Evolutionary conservation across 2,797 vertebrate species (phyloP).

Genomic region (Mormyrops attenuatus): DNA sequence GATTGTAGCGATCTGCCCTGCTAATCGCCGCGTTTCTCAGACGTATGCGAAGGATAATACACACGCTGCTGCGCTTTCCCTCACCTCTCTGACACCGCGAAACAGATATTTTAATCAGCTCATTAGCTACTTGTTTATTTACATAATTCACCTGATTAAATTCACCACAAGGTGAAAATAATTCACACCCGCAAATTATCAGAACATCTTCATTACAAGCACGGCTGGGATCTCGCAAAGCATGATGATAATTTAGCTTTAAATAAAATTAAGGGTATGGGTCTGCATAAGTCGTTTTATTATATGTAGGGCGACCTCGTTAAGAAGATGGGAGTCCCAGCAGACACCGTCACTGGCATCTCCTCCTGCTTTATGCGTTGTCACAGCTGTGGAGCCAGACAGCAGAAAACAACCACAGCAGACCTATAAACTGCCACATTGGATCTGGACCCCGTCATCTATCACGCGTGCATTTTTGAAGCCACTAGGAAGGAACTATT

Average conservation of each 20-base stretch:
- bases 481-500: constrained; percentile 18
- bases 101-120: neutral
- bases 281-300: neutral
- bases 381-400: neutral
- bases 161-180: constrained; percentile 11
- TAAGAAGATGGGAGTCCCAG: neutral
- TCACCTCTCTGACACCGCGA: neutral
- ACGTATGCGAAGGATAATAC: neutral
- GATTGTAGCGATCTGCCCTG: neutral
- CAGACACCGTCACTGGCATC: constrained; percentile 30
- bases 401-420: neutral
- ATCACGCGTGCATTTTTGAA: constrained; percentile 31
- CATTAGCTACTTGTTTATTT: constrained; percentile 15
- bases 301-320: neutral
- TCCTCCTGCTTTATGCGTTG: constrained; percentile 14
- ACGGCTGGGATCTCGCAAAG: neutral
- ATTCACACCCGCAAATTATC: constrained; percentile 6
- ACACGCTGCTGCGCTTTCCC: neutral
- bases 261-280: constrained; percentile 5
- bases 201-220: constrained; percentile 6
- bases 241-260: neutral
- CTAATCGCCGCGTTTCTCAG: neutral
- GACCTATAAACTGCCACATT: constrained; percentile 22
- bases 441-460: constrained; percentile 25
- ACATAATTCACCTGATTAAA: constrained; percentile 14